Evolutionary conservation across 2,888 invertebrate species (phyloP).

Genomic region (Archaeoteleia sp.): DNA sequence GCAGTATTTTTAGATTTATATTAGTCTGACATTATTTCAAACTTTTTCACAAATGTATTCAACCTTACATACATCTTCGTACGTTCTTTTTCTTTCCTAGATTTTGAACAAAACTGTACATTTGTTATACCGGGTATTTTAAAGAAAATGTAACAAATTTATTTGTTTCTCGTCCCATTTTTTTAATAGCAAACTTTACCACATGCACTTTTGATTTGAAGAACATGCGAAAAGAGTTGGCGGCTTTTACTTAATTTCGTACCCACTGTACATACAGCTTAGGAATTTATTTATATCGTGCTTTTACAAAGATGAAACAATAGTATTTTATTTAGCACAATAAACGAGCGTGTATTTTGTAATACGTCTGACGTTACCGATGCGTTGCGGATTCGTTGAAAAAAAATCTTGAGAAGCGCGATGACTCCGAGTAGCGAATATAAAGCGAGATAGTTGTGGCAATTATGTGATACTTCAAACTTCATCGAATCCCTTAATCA

Average conservation of each 20-base stretch:
- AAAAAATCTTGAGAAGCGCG: constrained; percentile 20
- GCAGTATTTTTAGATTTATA: constrained; percentile 73
- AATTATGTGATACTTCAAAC: constrained; percentile 71
- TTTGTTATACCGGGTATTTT: no score
- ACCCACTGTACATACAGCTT: constrained; percentile 70
- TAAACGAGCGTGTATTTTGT: constrained; percentile 56
- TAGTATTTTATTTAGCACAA: constrained; percentile 72
- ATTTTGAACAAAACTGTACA: no score
- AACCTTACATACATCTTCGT: constrained; percentile 55
- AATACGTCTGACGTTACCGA: no score
- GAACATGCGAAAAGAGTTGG: constrained; percentile 56
- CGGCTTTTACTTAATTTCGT: constrained; percentile 72
- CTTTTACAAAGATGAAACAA: constrained; percentile 66
- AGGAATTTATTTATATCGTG: constrained; percentile 74
- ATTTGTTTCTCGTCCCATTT: no score
- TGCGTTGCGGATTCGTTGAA: constrained; percentile 32
- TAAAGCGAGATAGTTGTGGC: constrained; percentile 56
- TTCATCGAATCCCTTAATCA: constrained; percentile 58
- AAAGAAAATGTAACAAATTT: no score
- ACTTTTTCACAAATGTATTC: constrained; percentile 59
- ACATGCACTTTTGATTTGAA: no score
- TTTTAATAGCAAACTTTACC: no score
- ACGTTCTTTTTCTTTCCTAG: no score
- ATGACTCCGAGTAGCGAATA: constrained; percentile 4
- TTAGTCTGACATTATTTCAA: constrained; percentile 67